phyloP scores from a whole-genome alignment of 2,113 vertebrate genomes.

The Antigone vipio region DNA sequence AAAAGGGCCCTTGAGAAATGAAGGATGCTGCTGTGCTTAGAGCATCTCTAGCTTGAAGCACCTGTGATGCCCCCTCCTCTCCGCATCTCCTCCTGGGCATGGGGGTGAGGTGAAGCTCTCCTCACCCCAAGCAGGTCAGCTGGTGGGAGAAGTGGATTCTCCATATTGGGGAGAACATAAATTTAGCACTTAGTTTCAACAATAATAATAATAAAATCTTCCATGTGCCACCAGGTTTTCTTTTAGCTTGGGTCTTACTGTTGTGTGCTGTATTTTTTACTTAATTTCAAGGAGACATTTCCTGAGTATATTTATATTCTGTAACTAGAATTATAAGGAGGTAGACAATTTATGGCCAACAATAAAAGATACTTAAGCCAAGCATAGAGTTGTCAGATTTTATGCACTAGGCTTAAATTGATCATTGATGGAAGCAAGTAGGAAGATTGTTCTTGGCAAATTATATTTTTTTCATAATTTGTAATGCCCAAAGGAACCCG shows the following conservation, averaged over 20 bases:
- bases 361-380: neutral
- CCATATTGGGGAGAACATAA: fast-evolving
- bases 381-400: neutral
- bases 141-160: fast-evolving
- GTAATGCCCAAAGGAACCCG: neutral
- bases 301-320: neutral
- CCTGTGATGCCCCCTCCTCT: neutral
- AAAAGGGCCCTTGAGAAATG: neutral
- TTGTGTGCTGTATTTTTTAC: neutral
- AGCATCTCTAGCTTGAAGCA: neutral
- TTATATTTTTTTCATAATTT: neutral
- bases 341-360: neutral
- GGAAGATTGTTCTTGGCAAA: neutral
- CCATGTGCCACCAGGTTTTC: neutral
- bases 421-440: neutral
- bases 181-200: neutral
- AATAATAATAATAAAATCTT: neutral
- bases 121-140: neutral
- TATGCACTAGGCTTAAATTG: neutral
- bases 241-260: neutral
- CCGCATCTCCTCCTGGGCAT: neutral
- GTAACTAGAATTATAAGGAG: neutral
- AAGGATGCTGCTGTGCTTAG: neutral
- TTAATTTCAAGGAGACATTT: neutral
- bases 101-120: neutral